Base-by-base conservation (phyloP, 1,140 invertebrate genomes). In the Aphelenchoides besseyi region DNA sequence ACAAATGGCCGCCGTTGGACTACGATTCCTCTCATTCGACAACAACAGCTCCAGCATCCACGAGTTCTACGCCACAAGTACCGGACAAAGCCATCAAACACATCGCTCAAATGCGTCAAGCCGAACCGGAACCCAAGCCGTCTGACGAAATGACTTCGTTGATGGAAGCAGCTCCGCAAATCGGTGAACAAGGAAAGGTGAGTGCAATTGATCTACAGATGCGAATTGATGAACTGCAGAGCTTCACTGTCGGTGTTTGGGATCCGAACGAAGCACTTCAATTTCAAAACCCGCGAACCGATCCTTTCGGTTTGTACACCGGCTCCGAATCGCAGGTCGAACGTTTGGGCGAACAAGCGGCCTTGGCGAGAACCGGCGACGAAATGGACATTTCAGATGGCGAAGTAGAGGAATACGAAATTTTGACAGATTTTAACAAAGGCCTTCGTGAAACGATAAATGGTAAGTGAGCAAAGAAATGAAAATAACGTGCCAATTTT, bases 181-280 rank as follows among this genome's bases (percentile, higher is more conserved):
- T 28, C 12, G 32, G 55, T 23, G 55, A 8, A 33, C 5, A 59
- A 8, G 55, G 18, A 59, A 28, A 33, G 5, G 55, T 8, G 55
- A 5, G 5, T 59, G 55, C 12, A 28, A 2, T n/a, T 16, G 66
- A 70, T 18, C 26, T 36, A 30, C 37, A 35, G 16, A 70, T 18
- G 16, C 48, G 70, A 37, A 70, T 3, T 8, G 35, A 9, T 67
- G 12, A 28, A 23, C 28, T 78, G 63, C 16, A 55, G 30, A 35
- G 35, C 28, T 80, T 85, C 36, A 55, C 68, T 12, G 84, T 83
- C 67, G 83, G 81, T 9, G 79, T 85, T 16, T 83, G 82, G 82
- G 79, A 83, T 74, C 82, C 82, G 30, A 48, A 68, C 16, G 67
- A 61, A 12, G 64, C 53, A 29, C 26, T 48, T 29, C 30, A 69